These are phyloP conservation scores for Myrmecobius fasciatus DNA, from an alignment of 2,113 vertebrate species.

Conservation along the genomic window DNA sequence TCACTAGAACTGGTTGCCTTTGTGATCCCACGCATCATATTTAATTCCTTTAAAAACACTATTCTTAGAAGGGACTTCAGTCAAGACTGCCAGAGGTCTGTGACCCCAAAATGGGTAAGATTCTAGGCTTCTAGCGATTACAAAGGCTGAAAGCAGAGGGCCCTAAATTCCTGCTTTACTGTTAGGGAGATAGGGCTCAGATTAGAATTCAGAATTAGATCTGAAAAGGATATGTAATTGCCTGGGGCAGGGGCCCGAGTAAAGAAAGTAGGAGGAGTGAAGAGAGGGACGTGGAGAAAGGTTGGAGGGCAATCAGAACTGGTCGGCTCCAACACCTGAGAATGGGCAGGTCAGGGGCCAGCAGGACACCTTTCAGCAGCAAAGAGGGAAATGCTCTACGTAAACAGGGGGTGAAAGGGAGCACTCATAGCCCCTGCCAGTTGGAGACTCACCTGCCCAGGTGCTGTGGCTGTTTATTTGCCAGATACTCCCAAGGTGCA, in stretches of 20 bases:
- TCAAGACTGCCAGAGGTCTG: background rate
- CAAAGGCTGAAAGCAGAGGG: background rate
- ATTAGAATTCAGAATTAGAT: background rate
- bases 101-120: background rate
- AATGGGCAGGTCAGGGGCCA: background rate
- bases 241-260: too few relatives aligned
- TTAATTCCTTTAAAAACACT: background rate
- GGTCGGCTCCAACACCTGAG: background rate
- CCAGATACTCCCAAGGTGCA: background rate
- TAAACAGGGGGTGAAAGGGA: background rate
- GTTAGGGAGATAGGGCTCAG: background rate
- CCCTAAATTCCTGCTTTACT: background rate
- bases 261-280: background rate
- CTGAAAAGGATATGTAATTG: background rate
- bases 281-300: background rate
- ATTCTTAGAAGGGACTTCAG: background rate
- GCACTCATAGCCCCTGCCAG: background rate
- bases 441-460: background rate
- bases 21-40: background rate
- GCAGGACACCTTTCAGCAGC: background rate
- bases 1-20: background rate
- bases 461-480: background rate
- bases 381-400: background rate
- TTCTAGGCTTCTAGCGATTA: background rate
- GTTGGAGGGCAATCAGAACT: background rate